Evolutionary conservation across 2,113 vertebrate species (phyloP), one percentile per base, ranked within the genome.

Genomic region (Girardinichthys multiradiatus): DNA sequence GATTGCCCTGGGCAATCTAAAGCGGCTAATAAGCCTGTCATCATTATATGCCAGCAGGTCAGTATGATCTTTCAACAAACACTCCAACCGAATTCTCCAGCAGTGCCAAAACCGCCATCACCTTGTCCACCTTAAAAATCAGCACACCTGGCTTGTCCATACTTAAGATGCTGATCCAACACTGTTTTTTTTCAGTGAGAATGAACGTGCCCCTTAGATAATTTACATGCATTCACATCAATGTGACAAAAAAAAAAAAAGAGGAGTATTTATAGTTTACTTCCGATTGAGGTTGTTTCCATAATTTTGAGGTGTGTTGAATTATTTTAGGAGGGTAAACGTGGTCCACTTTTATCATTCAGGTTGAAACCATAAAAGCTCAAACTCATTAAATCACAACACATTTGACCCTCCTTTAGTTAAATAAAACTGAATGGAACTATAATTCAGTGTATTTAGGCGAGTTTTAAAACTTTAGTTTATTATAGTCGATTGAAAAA

Each of bases 301-400:
- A 19, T 54, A 5, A 54, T 54, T 54, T 4, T 54, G 3, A 24
- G 51, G 51, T 54, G 21, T 54, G 13, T 17, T 8, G 24, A 3
- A 3, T 24, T 54, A 21, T 54, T 24, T n/a, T n/a, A n/a, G 19
- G 51, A 54, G 21, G 12, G 19, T 54, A 54, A 54, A 54, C 24
- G 51, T 7, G 2, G 21, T 54, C 2, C 13, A 54, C 17, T n/a
- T 54, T 54, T 17, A 24, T 54, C 3, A 3, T 7, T 7, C 8
- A 21, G 8, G 2, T 54, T 21, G 19, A 54, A 54, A 54, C 51
- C 17, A 54, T 54, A 90, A 95, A 96, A 65, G 10, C 10, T 45
- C 10, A 45, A 45, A 45, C 3, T 5, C 42, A 45, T n/a, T 45
- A 4, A 14, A 45, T 14, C 12, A 45, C 42, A 45, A 14, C 4